These are phyloP conservation scores for Agrotis clavis DNA, from an alignment of 2,888 invertebrate genomes.

Conservation along the genomic window DNA sequence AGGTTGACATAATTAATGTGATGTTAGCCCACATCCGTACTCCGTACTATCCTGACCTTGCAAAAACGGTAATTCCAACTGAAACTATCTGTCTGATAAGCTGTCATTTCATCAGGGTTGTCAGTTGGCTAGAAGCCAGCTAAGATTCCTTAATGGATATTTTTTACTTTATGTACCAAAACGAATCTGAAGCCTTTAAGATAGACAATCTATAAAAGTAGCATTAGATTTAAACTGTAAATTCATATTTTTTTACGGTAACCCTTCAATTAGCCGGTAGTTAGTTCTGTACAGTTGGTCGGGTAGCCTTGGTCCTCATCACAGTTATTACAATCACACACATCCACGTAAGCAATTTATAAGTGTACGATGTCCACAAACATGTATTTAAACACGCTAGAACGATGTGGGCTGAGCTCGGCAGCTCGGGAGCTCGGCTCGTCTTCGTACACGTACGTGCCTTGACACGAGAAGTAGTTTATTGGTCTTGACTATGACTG, in stretches of 20 bases:
- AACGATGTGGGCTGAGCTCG: conserved; percentile 81
- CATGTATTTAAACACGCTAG: conserved; percentile 75
- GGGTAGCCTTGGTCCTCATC: conserved; percentile 77
- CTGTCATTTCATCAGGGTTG: conserved; percentile 48
- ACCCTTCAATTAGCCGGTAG: conserved; percentile 64
- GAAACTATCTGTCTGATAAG: conserved; percentile 15
- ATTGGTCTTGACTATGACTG: conserved; percentile 79
- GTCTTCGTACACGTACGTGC: conserved; percentile 81
- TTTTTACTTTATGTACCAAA: conserved; percentile 11
- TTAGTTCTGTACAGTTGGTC: conserved; percentile 73
- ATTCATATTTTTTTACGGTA: conserved; percentile 42
- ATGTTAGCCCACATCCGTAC: conserved; percentile 74
- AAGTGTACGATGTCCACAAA: conserved; percentile 67
- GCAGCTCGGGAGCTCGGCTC: conserved; percentile 70
- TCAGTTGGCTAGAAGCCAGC: conserved; percentile 7
- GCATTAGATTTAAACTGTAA: conserved; percentile 6
- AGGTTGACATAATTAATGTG: conserved; percentile 79
- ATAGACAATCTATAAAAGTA: neutral
- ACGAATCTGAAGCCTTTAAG: conserved; percentile 12
- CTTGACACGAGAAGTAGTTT: conserved; percentile 84
- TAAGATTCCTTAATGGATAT: neutral
- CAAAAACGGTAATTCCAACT: conserved; percentile 22
- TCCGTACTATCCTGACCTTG: conserved; percentile 77
- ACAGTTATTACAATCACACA: conserved; percentile 74
- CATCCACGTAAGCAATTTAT: conserved; percentile 78